These are phyloP conservation scores for Amphiura filiformis DNA, from an alignment of 35 echinoderm and acorn worm species.

Conservation along the genomic window DNA sequence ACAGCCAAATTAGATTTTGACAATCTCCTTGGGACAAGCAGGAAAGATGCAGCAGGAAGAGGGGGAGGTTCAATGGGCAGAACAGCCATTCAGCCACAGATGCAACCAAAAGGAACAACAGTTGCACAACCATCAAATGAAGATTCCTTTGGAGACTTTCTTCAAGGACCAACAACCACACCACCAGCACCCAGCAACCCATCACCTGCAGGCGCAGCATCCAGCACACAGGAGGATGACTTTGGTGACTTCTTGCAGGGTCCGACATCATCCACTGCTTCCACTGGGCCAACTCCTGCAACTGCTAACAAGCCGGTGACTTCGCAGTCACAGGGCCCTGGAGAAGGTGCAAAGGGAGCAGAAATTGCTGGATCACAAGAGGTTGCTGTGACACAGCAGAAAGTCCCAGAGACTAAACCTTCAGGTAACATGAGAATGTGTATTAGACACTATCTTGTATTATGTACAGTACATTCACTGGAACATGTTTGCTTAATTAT, in stretches of 20 bases:
- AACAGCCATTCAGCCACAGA: neutral
- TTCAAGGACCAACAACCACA: conserved; percentile 22
- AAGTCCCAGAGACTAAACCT: neutral
- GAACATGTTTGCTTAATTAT: no score
- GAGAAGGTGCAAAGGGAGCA: neutral
- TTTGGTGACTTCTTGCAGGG: conserved; percentile 68
- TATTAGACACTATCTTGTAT: neutral
- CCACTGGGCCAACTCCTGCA: neutral
- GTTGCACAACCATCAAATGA: neutral
- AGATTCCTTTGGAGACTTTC: conserved; percentile 63
- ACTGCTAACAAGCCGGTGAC: neutral
- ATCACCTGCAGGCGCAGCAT: neutral
- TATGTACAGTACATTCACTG: no score
- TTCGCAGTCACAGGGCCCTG: neutral
- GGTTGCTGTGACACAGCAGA: neutral
- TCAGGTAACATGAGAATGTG: no score
- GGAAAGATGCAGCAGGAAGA: neutral
- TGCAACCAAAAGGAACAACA: neutral
- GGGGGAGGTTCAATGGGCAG: neutral
- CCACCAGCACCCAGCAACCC: neutral
- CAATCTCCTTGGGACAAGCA: neutral
- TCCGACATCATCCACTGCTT: neutral
- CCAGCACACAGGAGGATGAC: conserved; percentile 20
- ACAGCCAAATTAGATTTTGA: neutral
- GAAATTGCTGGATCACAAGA: neutral